Evolutionary conservation across 2,888 invertebrate genomes (phyloP).

Genomic region (Drosophila anomalipes): DNA sequence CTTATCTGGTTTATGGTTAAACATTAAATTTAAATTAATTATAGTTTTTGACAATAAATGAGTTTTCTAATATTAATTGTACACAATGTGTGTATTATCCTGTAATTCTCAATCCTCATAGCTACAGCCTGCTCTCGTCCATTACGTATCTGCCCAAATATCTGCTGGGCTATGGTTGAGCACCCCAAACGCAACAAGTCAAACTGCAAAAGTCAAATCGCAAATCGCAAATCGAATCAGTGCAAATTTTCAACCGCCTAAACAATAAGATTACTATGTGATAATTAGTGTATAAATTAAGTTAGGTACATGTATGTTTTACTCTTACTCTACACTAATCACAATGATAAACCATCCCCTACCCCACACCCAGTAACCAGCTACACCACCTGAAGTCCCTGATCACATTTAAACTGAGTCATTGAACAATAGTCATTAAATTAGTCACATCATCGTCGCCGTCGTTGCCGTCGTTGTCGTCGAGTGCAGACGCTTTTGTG

Average conservation of each 20-base stretch:
- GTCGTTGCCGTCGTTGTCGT: constrained; percentile 1
- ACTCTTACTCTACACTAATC: constrained; percentile 2
- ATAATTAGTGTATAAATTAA: constrained; percentile 73
- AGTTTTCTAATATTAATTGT: neutral
- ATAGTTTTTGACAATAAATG: constrained; percentile 40
- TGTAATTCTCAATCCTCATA: constrained; percentile 75
- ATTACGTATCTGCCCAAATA: constrained; percentile 95
- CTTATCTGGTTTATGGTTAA: constrained; percentile 35
- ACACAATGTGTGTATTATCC: neutral
- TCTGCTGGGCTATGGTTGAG: constrained; percentile 92
- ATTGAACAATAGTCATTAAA: constrained; percentile 77
- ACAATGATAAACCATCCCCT: neutral
- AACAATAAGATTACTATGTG: constrained; percentile 75
- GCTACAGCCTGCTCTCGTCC: constrained; percentile 94
- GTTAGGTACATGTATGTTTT: constrained; percentile 28
- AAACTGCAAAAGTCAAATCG: constrained; percentile 62
- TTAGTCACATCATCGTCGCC: constrained; percentile 49
- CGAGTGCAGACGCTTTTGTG: constrained; percentile 3
- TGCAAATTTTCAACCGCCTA: constrained; percentile 57
- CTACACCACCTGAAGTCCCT: constrained; percentile 2
- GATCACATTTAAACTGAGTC: constrained; percentile 55
- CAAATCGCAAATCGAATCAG: constrained; percentile 47
- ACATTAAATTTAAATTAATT: constrained; percentile 1
- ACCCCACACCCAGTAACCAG: neutral
- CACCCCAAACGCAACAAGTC: constrained; percentile 24